Evolutionary conservation across 64 coral and sea anemone species (phyloP), one percentile per base, ranked within the genome.

Genomic region (Stylophora pistillata): DNA sequence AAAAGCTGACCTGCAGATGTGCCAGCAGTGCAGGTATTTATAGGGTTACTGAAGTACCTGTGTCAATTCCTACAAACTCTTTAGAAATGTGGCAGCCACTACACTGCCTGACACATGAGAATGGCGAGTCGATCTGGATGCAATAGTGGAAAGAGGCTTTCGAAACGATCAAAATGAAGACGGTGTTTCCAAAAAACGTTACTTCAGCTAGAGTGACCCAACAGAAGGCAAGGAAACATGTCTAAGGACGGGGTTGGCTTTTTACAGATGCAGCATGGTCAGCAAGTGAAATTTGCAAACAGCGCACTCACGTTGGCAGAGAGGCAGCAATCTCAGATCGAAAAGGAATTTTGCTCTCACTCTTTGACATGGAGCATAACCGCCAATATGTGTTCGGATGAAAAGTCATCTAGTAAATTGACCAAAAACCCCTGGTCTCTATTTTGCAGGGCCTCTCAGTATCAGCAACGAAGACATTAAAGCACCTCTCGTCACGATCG

Each of bases 281-380:
- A 87, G 26, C 90, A 82, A 26, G 81, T 92, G 0, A 72, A 60
- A 33, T 92, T 32, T 72, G 82, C 73, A 69, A 87, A 74, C 28
- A 18, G 74, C 16, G 82, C 90, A 15, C 34, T 92, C 4, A 54
- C 74, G 13, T 17, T 9, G 28, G 70, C 58, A 55, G 90, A 91
- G 37, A 30, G 5, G 41, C 25, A 56, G 16, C 86, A 91, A 28
- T 70, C 81, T 6, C 90, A 91, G n/a, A 86, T 78, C 37, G 78
- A 91, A 29, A 91, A 72, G 63, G 54, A 91, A 62, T 30, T 81
- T 27, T 60, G 80, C 9, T 55, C 88, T 1, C 34, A 55, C 20
- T 89, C 12, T 80, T 80, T 17, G 71, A 37, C 1, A 71, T 79
- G 52, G n/a, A 89, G 34, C 74, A 74, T 37, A 86, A 86, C 69